phyloP scores from a whole-genome alignment of 2,797 vertebrate species.

The Anisognathus igniventris region DNA sequence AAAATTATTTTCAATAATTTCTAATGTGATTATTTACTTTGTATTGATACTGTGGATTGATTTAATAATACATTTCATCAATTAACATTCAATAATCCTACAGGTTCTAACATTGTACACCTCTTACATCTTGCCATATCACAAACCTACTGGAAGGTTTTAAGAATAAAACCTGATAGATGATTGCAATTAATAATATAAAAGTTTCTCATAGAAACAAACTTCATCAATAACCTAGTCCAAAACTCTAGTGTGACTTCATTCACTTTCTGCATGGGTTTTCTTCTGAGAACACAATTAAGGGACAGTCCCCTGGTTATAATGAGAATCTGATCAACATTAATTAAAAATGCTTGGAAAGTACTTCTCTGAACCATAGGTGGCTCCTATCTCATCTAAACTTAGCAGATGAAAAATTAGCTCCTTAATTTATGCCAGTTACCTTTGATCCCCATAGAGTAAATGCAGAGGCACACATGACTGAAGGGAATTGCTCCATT shows the following conservation, averaged over 20 bases:
- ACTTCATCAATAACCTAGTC: neutral
- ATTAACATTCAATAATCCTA: neutral
- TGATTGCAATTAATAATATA: neutral
- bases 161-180: neutral
- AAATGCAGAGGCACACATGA: neutral
- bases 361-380: neutral
- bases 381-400: neutral
- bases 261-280: neutral
- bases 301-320: neutral
- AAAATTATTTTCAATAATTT: neutral
- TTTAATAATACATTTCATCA: neutral
- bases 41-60: neutral
- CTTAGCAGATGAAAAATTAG: conserved; percentile 19
- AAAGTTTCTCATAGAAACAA: neutral
- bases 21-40: neutral
- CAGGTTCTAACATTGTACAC: neutral
- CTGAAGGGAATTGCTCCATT: neutral
- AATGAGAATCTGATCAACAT: conserved; percentile 20
- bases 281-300: neutral
- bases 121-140: neutral
- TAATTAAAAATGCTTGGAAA: conserved; percentile 27
- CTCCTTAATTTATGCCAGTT: conserved; percentile 17
- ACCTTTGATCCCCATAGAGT: neutral
- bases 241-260: neutral
- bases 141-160: neutral